Base-by-base conservation (phyloP, 2,888 invertebrate species). In the Acronicta leporina region DNA sequence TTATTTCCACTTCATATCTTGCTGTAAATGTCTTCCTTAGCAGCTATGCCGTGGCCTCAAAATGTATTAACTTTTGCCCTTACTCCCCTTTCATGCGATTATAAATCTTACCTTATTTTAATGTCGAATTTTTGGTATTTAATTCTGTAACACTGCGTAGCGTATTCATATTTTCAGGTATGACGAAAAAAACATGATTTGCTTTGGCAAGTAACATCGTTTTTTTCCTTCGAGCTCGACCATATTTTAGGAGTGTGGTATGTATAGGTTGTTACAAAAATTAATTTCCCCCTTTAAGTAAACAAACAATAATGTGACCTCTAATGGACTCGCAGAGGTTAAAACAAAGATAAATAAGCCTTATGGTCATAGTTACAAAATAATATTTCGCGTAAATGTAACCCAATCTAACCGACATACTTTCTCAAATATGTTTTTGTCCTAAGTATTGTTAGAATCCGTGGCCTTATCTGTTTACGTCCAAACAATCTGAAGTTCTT, bases 1-100 rank as follows among this genome's bases (percentile, higher is more conserved):
- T 72, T 77, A 73, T 73, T 81, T 79, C 75, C 67, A 73, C 65
- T 71, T 71, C 63, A 71, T 75, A 71, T 70, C 67, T 70, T 58
- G 53, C 57, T 64, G 54, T 48, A 69, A 75, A 75, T 70, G 63
- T 65, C 59, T 69, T 76, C 55, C 64, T 71, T 55, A 66, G 60
- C 49, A 66, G 62, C 56, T 63, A 63, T 68, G 63, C 60, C 52
- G 64, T 61, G 57, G 58, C 66, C 64, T 52, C 49, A 49, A 66
- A 68, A 69, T 64, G 67, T 67, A 71, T 67, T 71, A 73, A 73
- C 58, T 63, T 69, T 68, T 60, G 60, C 46, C 52, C 52, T 53
- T 62, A 56, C 50, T 59, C 47, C 41, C 43, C 20, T 48, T 57
- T 61, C 16, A 35, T 45, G 14, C 41, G 55, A 59, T 63, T 63